Evolutionary conservation across 2,113 vertebrate genomes (phyloP).

Genomic region (Lampris megalopsis): DNA sequence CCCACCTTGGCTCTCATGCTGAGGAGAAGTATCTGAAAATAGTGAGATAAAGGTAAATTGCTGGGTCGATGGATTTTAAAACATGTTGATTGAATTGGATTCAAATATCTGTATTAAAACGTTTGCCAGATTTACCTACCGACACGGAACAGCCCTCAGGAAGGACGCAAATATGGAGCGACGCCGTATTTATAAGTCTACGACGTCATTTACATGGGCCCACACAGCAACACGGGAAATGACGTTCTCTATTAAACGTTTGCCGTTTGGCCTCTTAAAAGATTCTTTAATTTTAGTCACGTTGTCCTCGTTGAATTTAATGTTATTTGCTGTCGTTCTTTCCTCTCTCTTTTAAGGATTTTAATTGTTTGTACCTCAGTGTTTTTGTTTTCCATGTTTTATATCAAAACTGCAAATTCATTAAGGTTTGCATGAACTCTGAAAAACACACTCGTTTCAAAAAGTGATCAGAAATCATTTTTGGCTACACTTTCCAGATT

Average conservation of each 20-base stretch:
- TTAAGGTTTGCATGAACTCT: too few species aligned
- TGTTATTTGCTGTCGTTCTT: too few species aligned
- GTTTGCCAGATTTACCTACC: not conserved
- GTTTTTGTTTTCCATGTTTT: too few species aligned
- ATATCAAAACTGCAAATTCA: too few species aligned
- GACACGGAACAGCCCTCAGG: conserved; percentile 68
- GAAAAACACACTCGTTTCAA: too few species aligned
- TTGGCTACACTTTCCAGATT: too few species aligned
- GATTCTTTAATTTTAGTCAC: too few species aligned
- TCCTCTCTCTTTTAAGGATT: too few species aligned
- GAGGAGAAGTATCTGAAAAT: conserved; percentile 67
- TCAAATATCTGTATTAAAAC: accelerated
- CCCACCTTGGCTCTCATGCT: conserved; percentile 94
- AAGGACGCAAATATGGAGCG: conserved; percentile 47
- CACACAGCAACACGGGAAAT: conserved; percentile 17
- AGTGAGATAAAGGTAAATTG: conserved; percentile 26
- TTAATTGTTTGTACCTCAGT: too few species aligned
- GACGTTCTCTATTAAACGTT: not conserved
- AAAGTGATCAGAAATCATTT: too few species aligned
- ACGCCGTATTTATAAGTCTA: conserved; percentile 53
- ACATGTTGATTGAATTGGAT: conserved; percentile 74
- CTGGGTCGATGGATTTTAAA: conserved; percentile 44
- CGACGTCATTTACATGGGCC: conserved; percentile 55
- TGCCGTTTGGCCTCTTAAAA: too few species aligned
- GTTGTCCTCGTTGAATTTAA: too few species aligned